phyloP scores from a whole-genome alignment of 2,888 invertebrate genomes.

The Hydrotaea diabolus region DNA sequence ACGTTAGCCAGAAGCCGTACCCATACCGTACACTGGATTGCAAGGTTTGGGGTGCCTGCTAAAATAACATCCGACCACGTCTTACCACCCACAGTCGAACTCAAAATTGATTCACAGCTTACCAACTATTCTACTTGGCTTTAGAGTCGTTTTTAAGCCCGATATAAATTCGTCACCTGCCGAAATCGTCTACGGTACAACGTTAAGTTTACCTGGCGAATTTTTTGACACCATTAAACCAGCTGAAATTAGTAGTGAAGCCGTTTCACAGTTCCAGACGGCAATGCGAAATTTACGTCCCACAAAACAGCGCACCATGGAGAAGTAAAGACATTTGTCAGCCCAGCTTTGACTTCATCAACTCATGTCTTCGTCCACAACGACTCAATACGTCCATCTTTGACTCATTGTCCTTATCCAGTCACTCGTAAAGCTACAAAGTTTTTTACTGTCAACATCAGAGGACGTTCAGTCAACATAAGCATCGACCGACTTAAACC shows the following conservation, averaged over 20 bases:
- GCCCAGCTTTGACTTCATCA: not conserved
- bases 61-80: constrained; percentile 26
- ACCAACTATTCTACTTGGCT: constrained; percentile 10
- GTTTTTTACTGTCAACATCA: too few species aligned
- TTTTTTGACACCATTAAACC: too few species aligned
- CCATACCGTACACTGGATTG: not conserved
- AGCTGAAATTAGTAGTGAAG: not conserved
- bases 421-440: too few species aligned
- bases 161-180: too few species aligned
- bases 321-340: not conserved
- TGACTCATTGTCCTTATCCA: constrained; percentile 5
- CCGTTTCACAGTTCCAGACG: too few species aligned
- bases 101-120: constrained; percentile 2
- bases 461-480: too few species aligned
- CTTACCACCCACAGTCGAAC: not conserved
- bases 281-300: not conserved
- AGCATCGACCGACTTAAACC: too few species aligned
- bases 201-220: not conserved
- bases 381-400: constrained; percentile 11
- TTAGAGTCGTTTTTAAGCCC: too few species aligned
- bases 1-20: too few species aligned
- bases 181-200: not conserved
- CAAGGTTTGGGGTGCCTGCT: constrained; percentile 23
- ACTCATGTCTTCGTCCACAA: constrained; percentile 8
- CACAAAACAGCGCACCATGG: not conserved